A percentile compares a stretch with the other conserved stretches of the same genome.
Conservation (phyloP, 2,113 vertebrate species). For the Natator depressus region DNA sequence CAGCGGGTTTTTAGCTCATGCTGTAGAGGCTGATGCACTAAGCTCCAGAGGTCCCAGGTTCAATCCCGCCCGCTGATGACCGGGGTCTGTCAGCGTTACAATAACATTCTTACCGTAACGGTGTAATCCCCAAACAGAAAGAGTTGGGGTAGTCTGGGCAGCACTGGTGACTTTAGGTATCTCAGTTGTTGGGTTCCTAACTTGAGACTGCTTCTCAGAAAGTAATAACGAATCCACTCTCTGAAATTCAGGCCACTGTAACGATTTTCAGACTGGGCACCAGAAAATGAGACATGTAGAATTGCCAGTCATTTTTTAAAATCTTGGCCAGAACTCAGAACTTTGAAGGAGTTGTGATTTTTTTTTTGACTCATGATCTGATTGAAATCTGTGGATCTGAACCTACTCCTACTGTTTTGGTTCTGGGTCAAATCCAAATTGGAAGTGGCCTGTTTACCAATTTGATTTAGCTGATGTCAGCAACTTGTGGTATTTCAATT, state of each 20-base stretch:
- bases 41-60: no score
- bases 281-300: not conserved
- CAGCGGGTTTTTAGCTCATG: no score
- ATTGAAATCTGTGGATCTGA: not conserved
- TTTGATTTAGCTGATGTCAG: not conserved
- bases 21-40: no score
- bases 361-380: not conserved
- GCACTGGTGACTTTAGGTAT: not conserved
- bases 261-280: accelerated
- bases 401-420: not conserved
- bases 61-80: no score
- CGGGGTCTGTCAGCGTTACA: no score
- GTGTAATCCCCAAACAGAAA: not conserved
- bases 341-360: not conserved
- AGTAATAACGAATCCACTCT: not conserved
- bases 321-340: not conserved
- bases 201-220: not conserved
- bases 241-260: not conserved
- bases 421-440: not conserved
- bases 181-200: not conserved
- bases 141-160: not conserved
- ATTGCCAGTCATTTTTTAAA: not conserved
- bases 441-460: not conserved
- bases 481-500: not conserved
- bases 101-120: not conserved